Conservation (phyloP, 2,888 invertebrate genomes). For the Agelastica alni region DNA sequence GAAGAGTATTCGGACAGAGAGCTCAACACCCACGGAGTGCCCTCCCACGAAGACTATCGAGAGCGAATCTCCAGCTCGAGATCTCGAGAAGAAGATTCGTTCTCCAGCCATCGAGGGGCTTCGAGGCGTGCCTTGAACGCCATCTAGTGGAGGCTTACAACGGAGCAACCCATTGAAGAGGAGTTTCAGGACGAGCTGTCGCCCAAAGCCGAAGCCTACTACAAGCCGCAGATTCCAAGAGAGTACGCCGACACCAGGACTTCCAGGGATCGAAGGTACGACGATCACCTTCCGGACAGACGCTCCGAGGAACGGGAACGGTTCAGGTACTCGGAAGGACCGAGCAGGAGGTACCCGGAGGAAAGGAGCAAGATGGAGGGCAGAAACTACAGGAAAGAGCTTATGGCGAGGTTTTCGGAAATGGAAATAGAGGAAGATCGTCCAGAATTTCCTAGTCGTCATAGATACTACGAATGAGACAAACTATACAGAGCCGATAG, state of each 20-base stretch:
- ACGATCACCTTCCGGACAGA: constrained; percentile 29
- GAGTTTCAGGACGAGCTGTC: constrained; percentile 55
- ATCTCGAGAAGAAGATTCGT: constrained; percentile 51
- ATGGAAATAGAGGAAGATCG: constrained; percentile 55
- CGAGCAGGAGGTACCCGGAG: constrained; percentile 36
- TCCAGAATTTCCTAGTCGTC: constrained; percentile 51
- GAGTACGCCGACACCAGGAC: constrained; percentile 49
- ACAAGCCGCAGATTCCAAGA: constrained; percentile 54
- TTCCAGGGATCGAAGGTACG: constrained; percentile 32
- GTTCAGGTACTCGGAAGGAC: constrained; percentile 31
- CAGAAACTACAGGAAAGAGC: constrained; percentile 54
- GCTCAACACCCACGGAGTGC: constrained; percentile 40
- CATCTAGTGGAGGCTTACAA: constrained; percentile 67
- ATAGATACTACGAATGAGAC: constrained; percentile 54
- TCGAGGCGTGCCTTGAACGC: constrained; percentile 74
- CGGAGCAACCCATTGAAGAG: constrained; percentile 59
- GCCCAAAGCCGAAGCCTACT: constrained; percentile 49
- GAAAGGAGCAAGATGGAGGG: constrained; percentile 51
- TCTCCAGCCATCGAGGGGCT: constrained; percentile 62
- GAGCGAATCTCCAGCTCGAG: constrained; percentile 48
- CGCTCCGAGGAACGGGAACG: constrained; percentile 32
- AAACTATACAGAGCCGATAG: neutral
- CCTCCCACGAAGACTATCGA: constrained; percentile 50
- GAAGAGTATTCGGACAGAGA: constrained; percentile 60
- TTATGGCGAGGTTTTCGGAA: constrained; percentile 54